Evolutionary conservation across 2,797 vertebrate genomes (phyloP).

Genomic region (Anabas testudineus): DNA sequence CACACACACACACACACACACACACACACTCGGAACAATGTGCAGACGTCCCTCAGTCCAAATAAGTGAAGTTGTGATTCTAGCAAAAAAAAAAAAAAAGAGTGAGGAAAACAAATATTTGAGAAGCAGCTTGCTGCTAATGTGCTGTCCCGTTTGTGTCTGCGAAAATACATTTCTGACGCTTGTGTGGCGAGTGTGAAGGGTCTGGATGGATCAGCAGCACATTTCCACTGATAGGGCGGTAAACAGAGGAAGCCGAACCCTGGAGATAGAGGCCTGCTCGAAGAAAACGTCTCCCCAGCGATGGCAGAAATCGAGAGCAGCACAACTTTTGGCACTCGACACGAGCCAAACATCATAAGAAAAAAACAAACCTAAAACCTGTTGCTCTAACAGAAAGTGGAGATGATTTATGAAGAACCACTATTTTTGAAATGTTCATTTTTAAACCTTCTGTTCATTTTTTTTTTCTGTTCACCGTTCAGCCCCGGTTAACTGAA

Average conservation of each 20-base stretch:
- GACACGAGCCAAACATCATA: background rate
- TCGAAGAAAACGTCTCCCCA: background rate
- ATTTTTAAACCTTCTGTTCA: slow-evolving; percentile 53
- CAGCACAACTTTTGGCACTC: background rate
- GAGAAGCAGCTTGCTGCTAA: slow-evolving; percentile 10
- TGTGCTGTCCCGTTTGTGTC: slow-evolving; percentile 5
- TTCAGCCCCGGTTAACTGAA: slow-evolving; percentile 45
- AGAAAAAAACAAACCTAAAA: background rate
- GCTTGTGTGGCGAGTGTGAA: background rate
- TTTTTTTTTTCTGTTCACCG: slow-evolving; percentile 24
- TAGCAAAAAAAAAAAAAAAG: slow-evolving; percentile 52
- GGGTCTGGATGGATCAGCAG: slow-evolving; percentile 23
- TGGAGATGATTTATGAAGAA: background rate
- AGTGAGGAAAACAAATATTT: slow-evolving; percentile 6
- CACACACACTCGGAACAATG: slow-evolving; percentile 40
- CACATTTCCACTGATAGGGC: slow-evolving; percentile 30
- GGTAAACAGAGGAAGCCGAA: slow-evolving; percentile 8
- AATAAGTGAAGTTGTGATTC: slow-evolving; percentile 49
- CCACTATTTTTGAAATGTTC: slow-evolving; percentile 33
- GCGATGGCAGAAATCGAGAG: background rate
- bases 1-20: slow-evolving; percentile 5
- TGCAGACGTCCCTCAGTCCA: slow-evolving; percentile 64
- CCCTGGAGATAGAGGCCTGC: background rate
- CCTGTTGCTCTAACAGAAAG: background rate
- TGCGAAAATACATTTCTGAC: slow-evolving; percentile 15